Evolutionary conservation across 2,113 vertebrate genomes (phyloP), one percentile per base, ranked within the genome.

Genomic region (Hemichromis elongatus): DNA sequence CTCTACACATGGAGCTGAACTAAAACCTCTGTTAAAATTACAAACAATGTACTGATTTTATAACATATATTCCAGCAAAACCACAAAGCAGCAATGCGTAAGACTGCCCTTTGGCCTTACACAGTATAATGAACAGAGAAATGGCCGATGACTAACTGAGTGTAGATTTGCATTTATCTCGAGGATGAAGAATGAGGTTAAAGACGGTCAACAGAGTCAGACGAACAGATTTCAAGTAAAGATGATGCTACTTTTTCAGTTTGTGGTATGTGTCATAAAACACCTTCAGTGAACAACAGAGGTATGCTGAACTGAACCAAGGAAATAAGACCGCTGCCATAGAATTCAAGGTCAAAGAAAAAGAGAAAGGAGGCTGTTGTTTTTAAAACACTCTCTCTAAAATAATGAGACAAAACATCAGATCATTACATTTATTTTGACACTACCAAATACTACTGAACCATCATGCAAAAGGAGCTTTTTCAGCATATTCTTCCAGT

Each of bases 371-470:
- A 63, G 33, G 33, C 14, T 50, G 4, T 6, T 28, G 12, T 54
- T 68, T 53, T 57, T 18, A 54, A 54, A 84, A 24, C 10, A 78
- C 42, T n/a, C 26, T 21, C 18, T 45, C 18, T 8, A 81, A 83
- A 80, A 87, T 53, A 82, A 90, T 42, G 35, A 93, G 37, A 82
- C 54, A 54, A 70, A 66, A 35, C 37, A 81, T 21, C 16, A 47
- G 79, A 26, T 45, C 2, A 5, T 82, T 78, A 82, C 59, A 78
- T 92, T 91, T 90, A 89, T 91, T 91, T 77, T 53, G n/a, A 80
- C 79, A 84, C 77, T 83, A 92, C 78, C 86, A 92, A 94, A 90
- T 87, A 42, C 53, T 55, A 77, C 37, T 21, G 5, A 92, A 91
- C 89, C 66, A 56, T 84, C 83, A 93, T 89, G 88, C 92, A 90